phyloP scores from a whole-genome alignment of 2,113 vertebrate genomes.

The Trochalopteron elliotii region DNA sequence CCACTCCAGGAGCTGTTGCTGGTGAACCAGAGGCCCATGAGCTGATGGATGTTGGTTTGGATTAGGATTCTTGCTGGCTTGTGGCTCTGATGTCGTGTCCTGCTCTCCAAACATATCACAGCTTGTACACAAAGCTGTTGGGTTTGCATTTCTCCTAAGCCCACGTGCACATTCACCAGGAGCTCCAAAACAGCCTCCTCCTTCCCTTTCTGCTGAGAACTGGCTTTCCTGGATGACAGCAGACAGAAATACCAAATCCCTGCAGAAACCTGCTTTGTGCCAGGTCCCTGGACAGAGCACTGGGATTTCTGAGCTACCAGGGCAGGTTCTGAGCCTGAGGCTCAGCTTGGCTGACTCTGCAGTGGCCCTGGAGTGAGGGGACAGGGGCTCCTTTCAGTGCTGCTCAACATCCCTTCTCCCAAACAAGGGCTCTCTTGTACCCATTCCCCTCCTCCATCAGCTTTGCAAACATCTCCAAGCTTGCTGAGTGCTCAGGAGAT shows the following conservation, averaged over 20 bases:
- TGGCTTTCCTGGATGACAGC: background rate
- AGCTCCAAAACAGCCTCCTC: background rate
- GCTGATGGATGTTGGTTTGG: background rate
- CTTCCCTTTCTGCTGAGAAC: background rate
- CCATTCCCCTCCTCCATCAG: background rate
- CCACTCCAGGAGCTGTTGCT: background rate
- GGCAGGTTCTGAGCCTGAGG: background rate
- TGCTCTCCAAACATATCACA: background rate
- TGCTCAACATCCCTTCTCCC: background rate
- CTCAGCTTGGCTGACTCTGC: background rate
- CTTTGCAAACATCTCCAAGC: background rate
- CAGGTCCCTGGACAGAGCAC: background rate
- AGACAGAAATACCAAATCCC: background rate
- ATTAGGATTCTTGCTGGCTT: background rate
- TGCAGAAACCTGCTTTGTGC: background rate
- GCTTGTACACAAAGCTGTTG: background rate
- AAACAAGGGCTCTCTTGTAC: background rate
- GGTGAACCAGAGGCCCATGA: background rate
- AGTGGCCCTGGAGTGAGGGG: background rate
- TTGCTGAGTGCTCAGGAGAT: background rate
- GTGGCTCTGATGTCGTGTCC: background rate
- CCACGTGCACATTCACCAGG: background rate
- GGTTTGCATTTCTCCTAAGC: background rate
- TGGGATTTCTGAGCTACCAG: background rate
- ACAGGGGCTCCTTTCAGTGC: conserved; percentile 30